Conservation (phyloP, 1,140 invertebrate genomes). For the Probaryconus sp. region DNA sequence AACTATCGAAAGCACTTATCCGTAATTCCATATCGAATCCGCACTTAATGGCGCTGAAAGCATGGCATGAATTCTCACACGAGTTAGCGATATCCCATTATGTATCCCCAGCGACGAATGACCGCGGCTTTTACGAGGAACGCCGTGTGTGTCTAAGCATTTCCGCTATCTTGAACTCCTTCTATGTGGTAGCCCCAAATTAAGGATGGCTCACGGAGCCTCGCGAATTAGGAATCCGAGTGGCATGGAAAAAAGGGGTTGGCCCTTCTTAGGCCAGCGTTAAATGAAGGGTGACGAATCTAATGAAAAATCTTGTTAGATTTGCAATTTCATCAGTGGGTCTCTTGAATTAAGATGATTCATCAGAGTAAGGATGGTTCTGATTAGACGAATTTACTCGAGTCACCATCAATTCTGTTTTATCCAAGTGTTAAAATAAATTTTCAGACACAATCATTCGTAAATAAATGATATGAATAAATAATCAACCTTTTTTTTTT, state of each 20-base stretch:
- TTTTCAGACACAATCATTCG: too few species aligned
- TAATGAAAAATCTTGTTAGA: too few species aligned
- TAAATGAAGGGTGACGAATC: constrained; percentile 18
- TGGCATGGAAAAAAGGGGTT: too few species aligned
- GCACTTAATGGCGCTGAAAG: constrained; percentile 34
- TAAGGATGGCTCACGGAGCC: neutral
- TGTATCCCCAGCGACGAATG: neutral
- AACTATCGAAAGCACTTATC: constrained; percentile 36
- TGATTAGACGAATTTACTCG: too few species aligned
- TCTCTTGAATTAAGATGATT: too few species aligned
- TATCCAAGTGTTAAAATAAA: too few species aligned
- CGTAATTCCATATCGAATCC: constrained; percentile 41
- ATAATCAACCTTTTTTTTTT: too few species aligned
- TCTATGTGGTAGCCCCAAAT: neutral
- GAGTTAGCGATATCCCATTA: constrained; percentile 40
- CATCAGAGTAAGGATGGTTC: too few species aligned
- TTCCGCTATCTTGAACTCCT: constrained; percentile 39
- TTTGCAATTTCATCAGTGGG: too few species aligned
- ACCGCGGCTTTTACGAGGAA: constrained; percentile 34
- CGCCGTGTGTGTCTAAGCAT: neutral
- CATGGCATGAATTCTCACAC: neutral
- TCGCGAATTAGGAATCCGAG: too few species aligned
- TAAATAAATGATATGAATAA: too few species aligned
- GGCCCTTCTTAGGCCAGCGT: constrained; percentile 23
- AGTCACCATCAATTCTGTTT: too few species aligned